Evolutionary conservation across 2,888 invertebrate genomes (phyloP), one percentile per base, ranked within the genome.

Genomic region (Ditula angustiorana): DNA sequence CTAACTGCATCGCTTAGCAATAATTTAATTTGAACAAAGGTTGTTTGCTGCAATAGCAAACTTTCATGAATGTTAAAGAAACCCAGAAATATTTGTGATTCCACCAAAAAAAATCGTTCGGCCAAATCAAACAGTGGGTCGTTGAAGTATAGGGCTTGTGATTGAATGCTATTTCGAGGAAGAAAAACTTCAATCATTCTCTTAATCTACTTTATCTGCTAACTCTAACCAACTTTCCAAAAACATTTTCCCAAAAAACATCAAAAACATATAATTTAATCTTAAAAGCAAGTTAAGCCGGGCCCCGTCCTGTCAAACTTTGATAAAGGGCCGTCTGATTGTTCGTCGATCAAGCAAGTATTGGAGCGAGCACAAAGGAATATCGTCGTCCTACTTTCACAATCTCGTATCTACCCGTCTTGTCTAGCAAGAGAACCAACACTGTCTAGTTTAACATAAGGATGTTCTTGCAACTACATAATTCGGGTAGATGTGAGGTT

Each of bases 251-350:
- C 37, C 44, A 8, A 24, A 50, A 52, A 52, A 21, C 35, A 53
- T 33, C 52, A 35, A 53, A 52, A 53, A 53, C 52, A 21, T 30
- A 35, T 52, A 52, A 53, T 53, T 53, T 23, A 33, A 61, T 56
- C 55, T 37, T 47, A 52, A 41, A 53, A 33, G 53, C 53, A 19
- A 24, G 46, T 11, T 52, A 19, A 52, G 19, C 30, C 52, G 28
- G 30, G n/a, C n/a, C n/a, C n/a, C 16, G 47, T 37, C 37, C 55
- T 46, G 52, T 19, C 46, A n/a, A 61, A 61, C 23, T 61, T 61
- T 61, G 53, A 61, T 24, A 53, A 61, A 46, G 53, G 61, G n/a
- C 44, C 35, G n/a, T 26, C 5, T 21, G 23, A 35, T 53, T 53
- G 52, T 53, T 53, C 50, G 19, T 28, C 35, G 52, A 53, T 53